A percentile compares a stretch with the other conserved stretches of the same genome.
These are phyloP conservation scores for Romanogobio albipinnatus DNA, from an alignment of 2,113 vertebrate species.

Conservation along the genomic window DNA sequence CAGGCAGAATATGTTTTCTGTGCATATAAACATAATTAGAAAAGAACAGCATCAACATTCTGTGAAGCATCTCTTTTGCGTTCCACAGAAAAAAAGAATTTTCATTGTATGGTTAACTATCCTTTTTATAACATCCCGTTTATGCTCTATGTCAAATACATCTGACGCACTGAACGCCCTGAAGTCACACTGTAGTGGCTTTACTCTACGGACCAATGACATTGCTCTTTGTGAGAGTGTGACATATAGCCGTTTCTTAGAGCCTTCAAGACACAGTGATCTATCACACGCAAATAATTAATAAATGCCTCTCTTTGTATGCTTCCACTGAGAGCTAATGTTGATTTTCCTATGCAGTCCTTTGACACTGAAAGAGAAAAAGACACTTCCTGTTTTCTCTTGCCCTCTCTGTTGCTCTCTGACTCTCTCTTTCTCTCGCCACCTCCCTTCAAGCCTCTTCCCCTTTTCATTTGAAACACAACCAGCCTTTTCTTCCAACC, in stretches of 20 bases:
- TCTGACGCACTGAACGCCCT: neutral
- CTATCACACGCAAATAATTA: conserved; percentile 44
- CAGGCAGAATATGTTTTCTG: neutral
- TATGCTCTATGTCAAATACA: neutral
- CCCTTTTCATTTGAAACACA: conserved; percentile 50
- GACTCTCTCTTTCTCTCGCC: neutral
- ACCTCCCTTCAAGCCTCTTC: conserved; percentile 45
- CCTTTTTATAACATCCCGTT: neutral
- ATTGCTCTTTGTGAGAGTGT: conserved; percentile 16
- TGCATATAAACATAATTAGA: neutral
- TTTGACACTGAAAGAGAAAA: conserved; percentile 62
- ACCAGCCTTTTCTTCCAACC: conserved; percentile 45
- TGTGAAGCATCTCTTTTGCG: neutral
- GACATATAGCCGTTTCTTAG: conserved; percentile 22
- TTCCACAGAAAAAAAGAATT: neutral
- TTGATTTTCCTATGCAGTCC: conserved; percentile 68
- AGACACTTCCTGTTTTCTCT: conserved; percentile 63
- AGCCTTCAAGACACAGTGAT: neutral
- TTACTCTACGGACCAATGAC: neutral
- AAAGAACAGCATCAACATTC: neutral
- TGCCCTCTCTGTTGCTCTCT: conserved; percentile 13
- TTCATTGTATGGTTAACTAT: neutral
- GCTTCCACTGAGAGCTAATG: conserved; percentile 52
- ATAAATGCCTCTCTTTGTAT: conserved; percentile 52
- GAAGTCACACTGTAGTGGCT: conserved; percentile 18